Evolutionary conservation across 1,140 invertebrate species (phyloP).

Genomic region (Drosophila ironensis): DNA sequence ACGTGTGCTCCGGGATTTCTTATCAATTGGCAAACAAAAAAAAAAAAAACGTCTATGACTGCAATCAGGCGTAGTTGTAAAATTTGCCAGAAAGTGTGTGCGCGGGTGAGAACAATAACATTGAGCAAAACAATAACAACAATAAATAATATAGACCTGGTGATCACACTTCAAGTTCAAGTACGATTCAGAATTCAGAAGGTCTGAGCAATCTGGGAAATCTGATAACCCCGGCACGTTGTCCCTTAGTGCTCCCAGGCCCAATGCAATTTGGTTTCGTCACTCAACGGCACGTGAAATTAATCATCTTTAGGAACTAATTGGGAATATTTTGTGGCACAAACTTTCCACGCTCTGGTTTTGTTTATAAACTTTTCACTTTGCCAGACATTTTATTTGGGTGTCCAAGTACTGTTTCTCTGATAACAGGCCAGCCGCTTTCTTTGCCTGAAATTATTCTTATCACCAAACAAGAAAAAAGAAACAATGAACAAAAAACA

Average conservation of each 20-base stretch:
- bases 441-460: too few species aligned
- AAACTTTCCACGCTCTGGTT: constrained; percentile 55
- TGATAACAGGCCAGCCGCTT: constrained; percentile 22
- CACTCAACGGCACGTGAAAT: constrained; percentile 1
- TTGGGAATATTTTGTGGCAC: constrained; percentile 24
- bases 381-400: constrained; percentile 14
- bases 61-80: constrained; percentile 52
- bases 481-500: background rate
- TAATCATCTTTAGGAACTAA: constrained; percentile 7
- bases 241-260: constrained; percentile 31
- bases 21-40: too few species aligned
- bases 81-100: constrained; percentile 45
- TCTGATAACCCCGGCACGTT: constrained; percentile 34
- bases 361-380: constrained; percentile 6
- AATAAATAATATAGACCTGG: background rate
- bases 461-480: constrained; percentile 4
- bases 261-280: background rate
- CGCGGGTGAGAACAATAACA: constrained; percentile 53
- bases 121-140: constrained; percentile 44
- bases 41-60: constrained; percentile 50
- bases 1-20: constrained; percentile 40
- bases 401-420: background rate
- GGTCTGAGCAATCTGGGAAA: background rate
- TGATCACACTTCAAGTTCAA: constrained; percentile 54
- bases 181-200: constrained; percentile 23